Evolutionary conservation across 2,797 vertebrate genomes (phyloP), one percentile per base, ranked within the genome.

Genomic region (Cossypha dichroa): DNA sequence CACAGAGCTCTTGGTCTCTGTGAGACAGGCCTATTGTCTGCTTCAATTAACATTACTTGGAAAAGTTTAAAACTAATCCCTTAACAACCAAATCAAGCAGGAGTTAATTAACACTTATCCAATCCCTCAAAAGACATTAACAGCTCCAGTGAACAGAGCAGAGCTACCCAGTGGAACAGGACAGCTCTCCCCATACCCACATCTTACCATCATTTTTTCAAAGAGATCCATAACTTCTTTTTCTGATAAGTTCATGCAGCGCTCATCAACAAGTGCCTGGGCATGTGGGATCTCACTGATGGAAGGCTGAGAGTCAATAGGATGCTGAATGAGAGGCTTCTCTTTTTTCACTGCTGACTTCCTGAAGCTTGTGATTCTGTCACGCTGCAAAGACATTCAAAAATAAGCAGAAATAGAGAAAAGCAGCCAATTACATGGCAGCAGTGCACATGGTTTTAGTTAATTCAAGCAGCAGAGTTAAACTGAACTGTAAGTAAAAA

Each of bases 151-250:
- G 31, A 74, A 28, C 6, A 68, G 19, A 85, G 10, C 4, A 63
- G 29, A 77, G 10, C 23, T 9, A 25, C 19, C 28, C 21, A 48
- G 28, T 3, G 15, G 7, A 70, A 82, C 6, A 20, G 9, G 29
- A 16, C 29, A 45, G 26, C 11, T 75, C 52, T 56, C 23, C 12
- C 51, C 60, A 45, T 0, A 19, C 1, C 20, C 34, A 62, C 38
- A 40, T 59, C 99, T 99, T 96, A 99, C 99, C 99, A 99, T 99
- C 99, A 99, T 99, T 98, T 99, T 99, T 96, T 99, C 99, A 96
- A 99, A 99, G 68, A 99, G 98, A 97, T 99, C 99, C 95, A 99
- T 98, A 70, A 99, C 99, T 98, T 99, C 99, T 94, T 99, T 99
- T 96, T 99, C 99, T 3, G 99, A 99, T 86, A 99, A 98, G 96